Base-by-base conservation (phyloP, 2,888 invertebrate species). In the Lepidonotus clava region DNA sequence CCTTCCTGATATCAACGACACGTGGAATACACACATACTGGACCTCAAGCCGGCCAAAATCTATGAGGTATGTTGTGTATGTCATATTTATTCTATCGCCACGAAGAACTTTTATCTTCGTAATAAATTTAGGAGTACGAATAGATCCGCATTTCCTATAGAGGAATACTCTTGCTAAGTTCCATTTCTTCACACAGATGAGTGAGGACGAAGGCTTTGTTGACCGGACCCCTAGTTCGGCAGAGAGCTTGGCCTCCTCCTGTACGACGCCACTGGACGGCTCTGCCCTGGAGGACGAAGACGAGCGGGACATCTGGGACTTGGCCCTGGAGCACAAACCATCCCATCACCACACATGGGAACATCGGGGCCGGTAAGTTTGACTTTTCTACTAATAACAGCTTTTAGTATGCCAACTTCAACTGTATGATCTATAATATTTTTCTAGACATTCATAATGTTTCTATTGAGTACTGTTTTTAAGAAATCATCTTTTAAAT, bases 341-440 rank as follows among this genome's bases (percentile, higher is more conserved):
- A 11, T 90, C 89, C 36, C 89, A 90, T 85, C 90, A 92, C 87
- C 91, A 91, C 83, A 91, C 91, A 0, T 93, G 93, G 93, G 93
- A 93, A 87, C 90, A 90, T 36, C 88, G 91, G 61, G 93, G 93
- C 86, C 90, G 90, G 93, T 93, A 89, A 88, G 90, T 87, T 36
- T 80, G 6, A n/a, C n/a, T n/a, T n/a, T n/a, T n/a, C n/a, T n/a
- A 51, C 21, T 51, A n/a, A n/a, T n/a, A n/a, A n/a, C n/a, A n/a
- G n/a, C n/a, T n/a, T n/a, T n/a, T n/a, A n/a, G n/a, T n/a, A n/a
- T n/a, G n/a, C n/a, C n/a, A n/a, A n/a, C n/a, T n/a, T n/a, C n/a
- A n/a, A n/a, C n/a, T n/a, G n/a, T n/a, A n/a, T n/a, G n/a, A n/a
- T n/a, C n/a, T n/a, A n/a, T n/a, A n/a, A n/a, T n/a, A n/a, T n/a